Percentiles rank a stretch among this genome's conserved stretches.
Conservation (phyloP, 2,113 vertebrate species). For the Dicaeum eximium region DNA sequence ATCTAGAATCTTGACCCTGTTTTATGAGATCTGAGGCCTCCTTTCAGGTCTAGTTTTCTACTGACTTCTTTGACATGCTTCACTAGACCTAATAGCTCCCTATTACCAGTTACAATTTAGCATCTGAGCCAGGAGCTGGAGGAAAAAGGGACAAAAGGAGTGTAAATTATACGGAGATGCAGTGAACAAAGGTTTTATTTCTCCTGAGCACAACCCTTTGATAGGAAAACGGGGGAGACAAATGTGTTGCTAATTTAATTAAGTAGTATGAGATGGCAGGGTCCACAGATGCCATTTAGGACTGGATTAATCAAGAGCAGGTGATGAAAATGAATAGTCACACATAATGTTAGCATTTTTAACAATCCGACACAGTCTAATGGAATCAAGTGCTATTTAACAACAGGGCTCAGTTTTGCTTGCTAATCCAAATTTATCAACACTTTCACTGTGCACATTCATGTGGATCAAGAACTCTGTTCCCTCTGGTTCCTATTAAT, state of each 20-base stretch:
- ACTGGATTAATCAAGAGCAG: conserved; percentile 78
- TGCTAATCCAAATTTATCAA: conserved; percentile 65
- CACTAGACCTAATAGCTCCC: conserved; percentile 74
- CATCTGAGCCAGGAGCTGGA: conserved; percentile 76
- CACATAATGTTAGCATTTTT: conserved; percentile 74
- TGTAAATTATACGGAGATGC: conserved; percentile 75
- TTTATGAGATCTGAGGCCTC: conserved; percentile 37
- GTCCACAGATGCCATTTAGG: conserved; percentile 76
- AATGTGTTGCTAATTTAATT: conserved; percentile 86
- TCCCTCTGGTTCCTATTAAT: conserved; percentile 33
- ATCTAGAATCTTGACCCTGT: conserved; percentile 61
- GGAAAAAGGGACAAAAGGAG: conserved; percentile 64
- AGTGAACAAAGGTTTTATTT: conserved; percentile 79
- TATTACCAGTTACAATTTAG: conserved; percentile 78
- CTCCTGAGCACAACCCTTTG: conserved; percentile 79
- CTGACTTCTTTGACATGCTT: conserved; percentile 72
- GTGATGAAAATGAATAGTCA: conserved; percentile 79
- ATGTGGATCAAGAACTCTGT: conserved; percentile 48
- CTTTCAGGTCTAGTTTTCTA: conserved; percentile 63
- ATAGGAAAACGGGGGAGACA: conserved; percentile 80
- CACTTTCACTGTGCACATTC: conserved; percentile 29
- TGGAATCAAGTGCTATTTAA: conserved; percentile 67
- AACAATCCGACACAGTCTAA: conserved; percentile 74
- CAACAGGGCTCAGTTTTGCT: conserved; percentile 63
- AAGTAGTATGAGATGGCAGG: conserved; percentile 77